Evolutionary conservation across 64 coral and sea anemone species (phyloP).

Genomic region (Porites australiensis): DNA sequence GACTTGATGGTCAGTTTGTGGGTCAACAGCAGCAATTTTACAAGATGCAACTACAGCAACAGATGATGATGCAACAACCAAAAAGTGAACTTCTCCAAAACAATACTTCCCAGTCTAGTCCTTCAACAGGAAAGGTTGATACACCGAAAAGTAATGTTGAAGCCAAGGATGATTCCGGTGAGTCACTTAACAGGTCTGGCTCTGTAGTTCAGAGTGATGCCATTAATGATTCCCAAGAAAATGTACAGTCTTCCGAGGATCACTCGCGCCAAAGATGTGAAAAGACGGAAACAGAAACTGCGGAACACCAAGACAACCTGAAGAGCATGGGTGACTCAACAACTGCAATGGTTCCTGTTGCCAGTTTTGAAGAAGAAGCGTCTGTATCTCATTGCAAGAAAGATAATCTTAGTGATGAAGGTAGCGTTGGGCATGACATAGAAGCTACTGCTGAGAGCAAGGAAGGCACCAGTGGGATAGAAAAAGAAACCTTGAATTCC

Average conservation of each 20-base stretch:
- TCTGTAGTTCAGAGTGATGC: background rate
- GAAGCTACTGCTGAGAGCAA: background rate
- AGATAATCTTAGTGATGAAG: background rate
- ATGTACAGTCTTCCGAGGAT: background rate
- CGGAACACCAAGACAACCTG: background rate
- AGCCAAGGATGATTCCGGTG: background rate
- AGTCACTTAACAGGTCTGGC: background rate
- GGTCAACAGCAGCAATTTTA: slow-evolving; percentile 89
- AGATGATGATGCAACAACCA: slow-evolving; percentile 76
- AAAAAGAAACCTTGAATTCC: background rate
- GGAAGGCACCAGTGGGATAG: background rate
- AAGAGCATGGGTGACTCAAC: background rate
- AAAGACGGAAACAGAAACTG: background rate
- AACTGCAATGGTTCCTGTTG: background rate
- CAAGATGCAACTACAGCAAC: slow-evolving; percentile 89
- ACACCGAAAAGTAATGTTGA: slow-evolving; percentile 11
- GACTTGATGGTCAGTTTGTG: slow-evolving; percentile 73
- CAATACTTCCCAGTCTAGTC: slow-evolving; percentile 10
- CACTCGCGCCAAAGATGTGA: background rate
- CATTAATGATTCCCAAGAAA: background rate
- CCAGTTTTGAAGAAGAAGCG: background rate
- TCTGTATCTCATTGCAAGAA: background rate
- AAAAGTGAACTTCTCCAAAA: slow-evolving; percentile 47
- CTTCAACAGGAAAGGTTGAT: slow-evolving; percentile 57
- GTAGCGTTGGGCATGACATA: background rate